These are phyloP conservation scores for Pseudochromis fuscus DNA, from an alignment of 2,797 vertebrate genomes.

Conservation along the genomic window DNA sequence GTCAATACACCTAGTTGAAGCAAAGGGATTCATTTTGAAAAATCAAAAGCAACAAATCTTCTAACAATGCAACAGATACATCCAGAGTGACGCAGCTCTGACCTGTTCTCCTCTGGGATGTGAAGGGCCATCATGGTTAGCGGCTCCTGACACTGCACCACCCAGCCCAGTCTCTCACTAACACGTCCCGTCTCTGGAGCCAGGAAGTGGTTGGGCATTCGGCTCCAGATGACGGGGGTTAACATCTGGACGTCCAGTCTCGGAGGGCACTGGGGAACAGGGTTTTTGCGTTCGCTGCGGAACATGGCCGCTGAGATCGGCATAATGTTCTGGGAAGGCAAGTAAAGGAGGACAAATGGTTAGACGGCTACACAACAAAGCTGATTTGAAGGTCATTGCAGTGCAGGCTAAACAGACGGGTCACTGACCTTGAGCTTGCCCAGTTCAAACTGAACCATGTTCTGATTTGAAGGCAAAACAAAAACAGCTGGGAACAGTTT, in stretches of 20 bases:
- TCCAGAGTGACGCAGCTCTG: conserved; percentile 10
- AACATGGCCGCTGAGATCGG: conserved; percentile 97
- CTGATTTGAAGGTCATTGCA: not conserved
- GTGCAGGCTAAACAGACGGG: not conserved
- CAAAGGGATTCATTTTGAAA: not conserved
- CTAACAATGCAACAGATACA: not conserved
- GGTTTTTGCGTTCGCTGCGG: conserved; percentile 92
- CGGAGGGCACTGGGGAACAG: conserved; percentile 92
- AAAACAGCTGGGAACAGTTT: conserved; percentile 94
- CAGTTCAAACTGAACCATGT: conserved; percentile 92
- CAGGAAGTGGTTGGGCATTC: conserved; percentile 93
- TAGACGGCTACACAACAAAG: not conserved
- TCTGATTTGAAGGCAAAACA: conserved; percentile 91
- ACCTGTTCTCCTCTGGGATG: conserved; percentile 96
- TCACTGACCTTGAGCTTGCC: conserved; percentile 92
- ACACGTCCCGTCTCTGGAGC: conserved; percentile 84
- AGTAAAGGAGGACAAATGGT: not conserved
- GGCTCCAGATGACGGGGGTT: conserved; percentile 94
- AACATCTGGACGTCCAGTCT: conserved; percentile 90
- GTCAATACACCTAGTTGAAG: conserved; percentile 89
- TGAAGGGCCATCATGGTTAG: conserved; percentile 96
- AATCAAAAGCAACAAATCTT: conserved; percentile 2
- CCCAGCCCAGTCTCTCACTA: conserved; percentile 91
- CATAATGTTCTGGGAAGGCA: conserved; percentile 91
- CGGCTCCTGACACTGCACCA: conserved; percentile 89